Conservation (phyloP, 2,888 invertebrate genomes). For the Liodrosophila aerea region DNA sequence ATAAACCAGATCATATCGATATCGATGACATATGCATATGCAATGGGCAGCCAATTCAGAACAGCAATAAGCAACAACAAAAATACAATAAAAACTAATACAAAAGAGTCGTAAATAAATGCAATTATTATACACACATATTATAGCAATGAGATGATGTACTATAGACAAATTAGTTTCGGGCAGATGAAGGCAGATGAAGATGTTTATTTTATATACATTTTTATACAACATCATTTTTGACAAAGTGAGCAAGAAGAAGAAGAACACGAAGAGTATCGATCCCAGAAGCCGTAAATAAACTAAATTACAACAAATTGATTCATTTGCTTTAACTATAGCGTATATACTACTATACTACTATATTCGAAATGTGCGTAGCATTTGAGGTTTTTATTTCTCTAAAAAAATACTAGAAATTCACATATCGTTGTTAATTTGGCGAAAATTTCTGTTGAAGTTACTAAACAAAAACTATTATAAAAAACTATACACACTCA, state of each 20-base stretch:
- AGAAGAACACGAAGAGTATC: slow-evolving; percentile 15
- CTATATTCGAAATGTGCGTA: slow-evolving; percentile 42
- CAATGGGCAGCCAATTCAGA: slow-evolving; percentile 43
- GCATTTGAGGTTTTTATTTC: slow-evolving; percentile 17
- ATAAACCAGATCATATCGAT: slow-evolving; percentile 50
- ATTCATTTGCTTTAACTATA: slow-evolving; percentile 7
- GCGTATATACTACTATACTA: slow-evolving; percentile 2
- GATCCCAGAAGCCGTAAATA: slow-evolving; percentile 2
- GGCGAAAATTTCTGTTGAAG: slow-evolving; percentile 33
- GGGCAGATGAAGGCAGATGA: slow-evolving; percentile 42
- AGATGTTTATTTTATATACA: slow-evolving; percentile 74
- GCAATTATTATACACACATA: slow-evolving; percentile 8
- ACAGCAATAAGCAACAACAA: slow-evolving; percentile 51
- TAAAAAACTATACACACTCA: slow-evolving; percentile 41
- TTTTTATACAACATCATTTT: slow-evolving; percentile 70
- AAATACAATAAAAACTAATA: slow-evolving; percentile 19
- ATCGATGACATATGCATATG: slow-evolving; percentile 43
- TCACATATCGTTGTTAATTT: slow-evolving; percentile 50
- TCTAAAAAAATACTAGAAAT: slow-evolving; percentile 29
- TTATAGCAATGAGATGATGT: slow-evolving; percentile 19
- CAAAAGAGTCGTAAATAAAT: background rate
- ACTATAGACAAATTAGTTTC: slow-evolving; percentile 41
- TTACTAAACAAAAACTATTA: slow-evolving; percentile 41
- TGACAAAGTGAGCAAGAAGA: too few species aligned
- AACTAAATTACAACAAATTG: slow-evolving; percentile 6